Base-by-base conservation (phyloP, 2,113 vertebrate genomes). In the Micronycteris hirsuta region DNA sequence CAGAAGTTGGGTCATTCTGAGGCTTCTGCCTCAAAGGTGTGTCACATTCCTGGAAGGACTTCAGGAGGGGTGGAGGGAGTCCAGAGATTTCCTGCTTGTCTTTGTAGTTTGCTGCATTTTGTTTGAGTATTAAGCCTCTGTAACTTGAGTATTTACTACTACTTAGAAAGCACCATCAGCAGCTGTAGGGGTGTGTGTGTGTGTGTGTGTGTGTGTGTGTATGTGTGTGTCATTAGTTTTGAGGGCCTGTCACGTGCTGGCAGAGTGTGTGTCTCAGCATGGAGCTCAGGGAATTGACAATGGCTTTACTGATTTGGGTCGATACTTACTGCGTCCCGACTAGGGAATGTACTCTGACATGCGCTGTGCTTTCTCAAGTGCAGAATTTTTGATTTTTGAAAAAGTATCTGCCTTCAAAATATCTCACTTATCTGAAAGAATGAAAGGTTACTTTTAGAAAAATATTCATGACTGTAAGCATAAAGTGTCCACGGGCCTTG, bases 151-250 rank as follows among this genome's bases (percentile, higher is more conserved):
- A 33, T 84, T 47, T 26, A 54, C 22, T 43, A 67, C 47, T 71
- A 74, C 63, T 31, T 36, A 58, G 1, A 54, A 65, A 91, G 95
- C 78, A 11, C 93, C 65, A 86, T 97, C 91, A 89, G 70, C 91
- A 94, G 95, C 80, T 86, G 70, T 0, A 0, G 52, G 3, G 31
- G 3, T 4, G 63, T 33, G n/a, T 9, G 6, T 38, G 24, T 20
- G 28, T 43, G 45, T 54, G 74, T 45, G n/a, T 20, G 38, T 43
- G 61, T 4, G 28, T 0, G 88, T 22, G 41, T 20, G 12, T 93
- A 82, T 31, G 76, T 84, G 54, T 89, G 20, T n/a, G n/a, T n/a
- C 77, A 94, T 89, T 96, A 96, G 88, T 93, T 26, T 70, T 9
- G 70, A 96, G 77, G 68, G 71, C 28, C 86, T 81, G 68, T 41